Percentiles rank a stretch among this genome's conserved stretches.
Evolutionary conservation across 1,140 invertebrate genomes (phyloP).

Genomic region (Aphelenchoides fujianensis): DNA sequence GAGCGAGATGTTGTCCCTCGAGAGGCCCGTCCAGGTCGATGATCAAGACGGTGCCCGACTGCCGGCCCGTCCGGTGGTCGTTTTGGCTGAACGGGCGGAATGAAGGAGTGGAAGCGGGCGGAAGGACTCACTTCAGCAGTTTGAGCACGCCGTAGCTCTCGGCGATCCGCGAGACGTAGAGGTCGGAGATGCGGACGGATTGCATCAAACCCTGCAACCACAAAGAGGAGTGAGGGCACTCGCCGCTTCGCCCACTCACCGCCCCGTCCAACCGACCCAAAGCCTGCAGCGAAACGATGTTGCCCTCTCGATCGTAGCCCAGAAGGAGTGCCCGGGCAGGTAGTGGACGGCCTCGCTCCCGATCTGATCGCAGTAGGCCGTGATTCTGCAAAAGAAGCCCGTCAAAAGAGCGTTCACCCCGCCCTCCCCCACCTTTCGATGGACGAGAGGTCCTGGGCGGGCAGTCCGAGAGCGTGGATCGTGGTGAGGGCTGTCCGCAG

Average conservation of each 20-base stretch:
- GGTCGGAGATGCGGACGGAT: constrained; percentile 44
- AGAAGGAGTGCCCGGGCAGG: constrained; percentile 48
- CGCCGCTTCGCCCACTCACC: no score
- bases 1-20: constrained; percentile 40
- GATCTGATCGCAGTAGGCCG: constrained; percentile 42
- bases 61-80: constrained; percentile 27
- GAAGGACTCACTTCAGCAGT: constrained; percentile 37
- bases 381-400: constrained; percentile 22
- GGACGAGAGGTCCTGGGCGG: constrained; percentile 44
- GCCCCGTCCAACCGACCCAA: constrained; percentile 45
- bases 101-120: no score
- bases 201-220: constrained; percentile 45
- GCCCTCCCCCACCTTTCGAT: constrained; percentile 32
- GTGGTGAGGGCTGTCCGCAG: constrained; percentile 37
- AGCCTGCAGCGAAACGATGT: constrained; percentile 46
- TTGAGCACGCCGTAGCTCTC: constrained; percentile 56
- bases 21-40: constrained; percentile 51
- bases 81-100: constrained; percentile 41
- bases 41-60: constrained; percentile 49
- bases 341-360: constrained; percentile 33
- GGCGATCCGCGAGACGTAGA: constrained; percentile 49
- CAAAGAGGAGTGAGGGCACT: no score
- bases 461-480: constrained; percentile 41
- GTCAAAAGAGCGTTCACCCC: no score
- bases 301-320: constrained; percentile 51